These are phyloP conservation scores for rabbit (Oryctolagus cuniculus) DNA, from an alignment of 2,113 vertebrate species.

Conservation along the genomic window DNA sequence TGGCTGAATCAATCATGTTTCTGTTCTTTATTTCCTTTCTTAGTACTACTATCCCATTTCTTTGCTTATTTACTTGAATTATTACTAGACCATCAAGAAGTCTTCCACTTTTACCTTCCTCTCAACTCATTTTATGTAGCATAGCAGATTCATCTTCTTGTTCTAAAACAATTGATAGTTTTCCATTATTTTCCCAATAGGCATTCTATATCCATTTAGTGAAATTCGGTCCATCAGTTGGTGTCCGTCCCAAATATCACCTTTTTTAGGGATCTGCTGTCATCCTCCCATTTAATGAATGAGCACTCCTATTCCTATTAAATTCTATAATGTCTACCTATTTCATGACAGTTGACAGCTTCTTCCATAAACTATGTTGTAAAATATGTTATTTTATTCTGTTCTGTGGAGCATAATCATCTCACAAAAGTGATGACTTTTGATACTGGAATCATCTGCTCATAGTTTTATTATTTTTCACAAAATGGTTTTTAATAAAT, in stretches of 20 bases:
- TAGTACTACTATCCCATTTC: not conserved
- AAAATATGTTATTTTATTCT: not conserved
- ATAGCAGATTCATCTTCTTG: not conserved
- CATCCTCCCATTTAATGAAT: not conserved
- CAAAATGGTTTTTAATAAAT: not conserved
- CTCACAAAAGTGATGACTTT: not conserved
- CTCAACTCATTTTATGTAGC: not conserved
- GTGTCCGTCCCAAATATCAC: not conserved
- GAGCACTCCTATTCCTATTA: not conserved
- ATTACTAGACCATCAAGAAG: not conserved
- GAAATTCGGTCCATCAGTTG: not conserved
- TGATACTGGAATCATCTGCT: not conserved
- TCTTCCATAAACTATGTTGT: not conserved
- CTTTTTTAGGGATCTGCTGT: not conserved
- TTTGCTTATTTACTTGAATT: not conserved
- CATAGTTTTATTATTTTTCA: not conserved
- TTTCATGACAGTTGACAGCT: not conserved
- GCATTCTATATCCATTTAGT: not conserved
- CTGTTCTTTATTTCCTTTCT: not conserved
- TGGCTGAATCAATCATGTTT: not conserved
- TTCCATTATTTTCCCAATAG: conserved; percentile 27
- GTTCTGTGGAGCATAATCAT: not conserved
- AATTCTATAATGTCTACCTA: not conserved
- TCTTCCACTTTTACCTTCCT: conserved; percentile 24
- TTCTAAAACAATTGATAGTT: conserved; percentile 6